Evolutionary conservation across 2,797 vertebrate species (phyloP), one percentile per base, ranked within the genome.

Genomic region (Setipinna tenuifilis): DNA sequence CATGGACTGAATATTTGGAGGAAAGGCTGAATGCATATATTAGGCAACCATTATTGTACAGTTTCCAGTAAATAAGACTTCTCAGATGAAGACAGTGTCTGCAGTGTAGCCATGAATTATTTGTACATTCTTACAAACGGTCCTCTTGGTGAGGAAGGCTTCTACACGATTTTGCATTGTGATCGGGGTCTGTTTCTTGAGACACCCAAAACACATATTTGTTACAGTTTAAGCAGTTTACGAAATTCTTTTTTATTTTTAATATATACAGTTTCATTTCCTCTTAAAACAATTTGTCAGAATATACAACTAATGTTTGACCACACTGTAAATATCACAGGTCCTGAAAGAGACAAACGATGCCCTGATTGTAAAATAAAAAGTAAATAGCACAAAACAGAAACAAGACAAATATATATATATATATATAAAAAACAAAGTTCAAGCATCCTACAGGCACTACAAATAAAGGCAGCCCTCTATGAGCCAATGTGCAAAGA

Each of bases 31-130:
- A 75, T 31, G 14, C 14, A 35, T 35, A 35, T 71, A 71, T 25
- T 25, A 65, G 11, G 10, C 12, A 75, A 35, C 28, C 68, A 35
- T 75, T 75, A 75, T 75, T 31, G 31, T 75, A 75, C 68, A 75
- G 28, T 12, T 35, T 75, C 68, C 68, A 75, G 68, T 75, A 75
- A 71, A 75, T 75, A 75, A 75, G 68, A 75, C 68, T 35, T 71
- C 28, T 31, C 28, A 75, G 31, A 75, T 75, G 68, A 75, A 75
- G 28, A 75, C 4, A 75, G 28, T 19, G 25, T 31, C 31, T 54
- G 50, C 14, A 54, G 7, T 14, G 50, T 9, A 54, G 50, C 14
- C 50, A 54, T 3, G 9, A 9, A 54, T 54, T 54, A 54, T 54
- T 54, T 54, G 50, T 54, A 14, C 50, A 54, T 14, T 0, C 50